Conservation (phyloP, 2,113 vertebrate genomes). For the Aspidoscelis tigris region DNA sequence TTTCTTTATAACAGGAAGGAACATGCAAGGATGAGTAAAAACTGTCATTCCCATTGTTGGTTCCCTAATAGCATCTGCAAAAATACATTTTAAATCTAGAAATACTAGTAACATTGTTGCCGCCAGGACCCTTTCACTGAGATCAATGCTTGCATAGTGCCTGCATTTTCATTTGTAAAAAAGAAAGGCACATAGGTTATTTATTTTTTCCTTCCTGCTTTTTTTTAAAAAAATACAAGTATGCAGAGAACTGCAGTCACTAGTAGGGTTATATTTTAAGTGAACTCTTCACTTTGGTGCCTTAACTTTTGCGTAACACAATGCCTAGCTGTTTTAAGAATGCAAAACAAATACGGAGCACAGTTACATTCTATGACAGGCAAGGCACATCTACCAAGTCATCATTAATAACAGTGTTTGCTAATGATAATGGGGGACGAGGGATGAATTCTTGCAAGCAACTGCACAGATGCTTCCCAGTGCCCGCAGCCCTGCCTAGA, state of each 20-base stretch:
- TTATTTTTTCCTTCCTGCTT: not conserved
- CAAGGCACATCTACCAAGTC: fast-evolving
- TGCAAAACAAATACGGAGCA: not conserved
- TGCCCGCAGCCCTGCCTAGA: fast-evolving
- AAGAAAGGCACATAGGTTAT: fast-evolving
- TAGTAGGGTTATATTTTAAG: not conserved
- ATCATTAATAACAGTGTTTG: fast-evolving
- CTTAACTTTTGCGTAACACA: conserved; percentile 17
- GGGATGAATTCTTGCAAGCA: fast-evolving
- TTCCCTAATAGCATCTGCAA: not conserved
- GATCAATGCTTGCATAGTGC: not conserved
- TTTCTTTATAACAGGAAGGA: conserved; percentile 32
- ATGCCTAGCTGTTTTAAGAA: not conserved
- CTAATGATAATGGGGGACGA: not conserved
- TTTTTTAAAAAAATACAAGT: not conserved
- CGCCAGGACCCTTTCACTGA: not conserved
- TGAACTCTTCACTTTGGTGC: not conserved
- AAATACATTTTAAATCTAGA: not conserved
- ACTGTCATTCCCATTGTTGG: not conserved
- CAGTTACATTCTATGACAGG: fast-evolving
- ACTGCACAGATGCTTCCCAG: not conserved
- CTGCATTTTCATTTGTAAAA: conserved; percentile 24
- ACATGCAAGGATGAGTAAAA: conserved; percentile 29
- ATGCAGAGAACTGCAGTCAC: not conserved
- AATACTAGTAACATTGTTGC: not conserved